Conservation (phyloP, 2,113 vertebrate genomes). For the Cathartes aura region DNA sequence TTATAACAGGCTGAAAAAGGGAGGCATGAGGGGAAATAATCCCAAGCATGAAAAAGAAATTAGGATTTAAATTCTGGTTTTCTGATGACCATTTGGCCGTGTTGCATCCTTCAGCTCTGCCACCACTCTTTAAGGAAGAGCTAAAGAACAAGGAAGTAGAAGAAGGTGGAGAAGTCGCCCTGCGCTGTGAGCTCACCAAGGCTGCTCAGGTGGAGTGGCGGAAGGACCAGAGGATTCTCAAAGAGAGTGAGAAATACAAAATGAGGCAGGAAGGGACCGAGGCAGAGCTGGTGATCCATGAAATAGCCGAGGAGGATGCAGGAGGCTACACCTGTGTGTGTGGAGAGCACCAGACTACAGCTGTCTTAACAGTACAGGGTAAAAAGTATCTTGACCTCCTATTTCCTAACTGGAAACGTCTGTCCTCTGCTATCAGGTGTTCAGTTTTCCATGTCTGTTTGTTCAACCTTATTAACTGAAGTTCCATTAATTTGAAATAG, state of each 20-base stretch:
- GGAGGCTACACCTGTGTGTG: conserved; percentile 78
- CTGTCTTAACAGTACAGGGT: conserved; percentile 81
- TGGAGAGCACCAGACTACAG: conserved; percentile 80
- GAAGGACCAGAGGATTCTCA: conserved; percentile 54
- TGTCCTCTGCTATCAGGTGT: background rate
- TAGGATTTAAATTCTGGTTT: background rate
- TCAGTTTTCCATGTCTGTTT: background rate
- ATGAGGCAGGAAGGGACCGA: conserved; percentile 74
- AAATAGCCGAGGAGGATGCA: conserved; percentile 72
- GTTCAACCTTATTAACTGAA: background rate
- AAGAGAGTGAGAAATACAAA: conserved; percentile 68
- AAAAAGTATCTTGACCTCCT: background rate
- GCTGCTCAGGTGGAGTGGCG: conserved; percentile 60
- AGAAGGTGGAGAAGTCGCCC: conserved; percentile 44
- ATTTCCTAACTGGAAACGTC: background rate
- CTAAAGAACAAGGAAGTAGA: conserved; percentile 66
- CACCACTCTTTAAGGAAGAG: conserved; percentile 78
- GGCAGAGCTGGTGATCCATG: conserved; percentile 77
- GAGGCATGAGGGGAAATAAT: background rate
- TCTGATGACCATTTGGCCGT: background rate
- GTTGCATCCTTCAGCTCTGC: conserved; percentile 79
- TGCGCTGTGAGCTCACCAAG: conserved; percentile 70
- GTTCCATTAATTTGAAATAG: background rate
- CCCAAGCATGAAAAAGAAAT: background rate
- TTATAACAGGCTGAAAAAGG: background rate